These are phyloP conservation scores for Leuciscus idus DNA, from an alignment of 2,113 vertebrate species.

Conservation along the genomic window DNA sequence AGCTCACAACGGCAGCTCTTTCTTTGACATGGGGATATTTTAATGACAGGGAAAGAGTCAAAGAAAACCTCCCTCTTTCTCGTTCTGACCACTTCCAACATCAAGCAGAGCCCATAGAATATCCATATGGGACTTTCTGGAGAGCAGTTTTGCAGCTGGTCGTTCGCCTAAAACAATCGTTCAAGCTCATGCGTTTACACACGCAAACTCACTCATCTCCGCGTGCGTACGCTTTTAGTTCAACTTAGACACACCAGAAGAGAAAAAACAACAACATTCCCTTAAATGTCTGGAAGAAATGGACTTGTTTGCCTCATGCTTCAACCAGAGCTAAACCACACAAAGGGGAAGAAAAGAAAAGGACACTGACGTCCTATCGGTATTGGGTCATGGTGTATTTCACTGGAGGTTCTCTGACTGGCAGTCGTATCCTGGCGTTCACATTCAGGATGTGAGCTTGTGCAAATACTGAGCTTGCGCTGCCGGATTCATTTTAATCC, in stretches of 20 bases:
- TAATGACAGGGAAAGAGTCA: slow-evolving; percentile 78
- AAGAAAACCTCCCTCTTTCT: slow-evolving; percentile 65
- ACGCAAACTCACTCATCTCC: slow-evolving; percentile 28
- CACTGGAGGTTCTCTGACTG: neutral
- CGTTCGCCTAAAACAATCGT: slow-evolving; percentile 68
- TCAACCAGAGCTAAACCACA: slow-evolving; percentile 23
- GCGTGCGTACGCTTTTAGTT: slow-evolving; percentile 35
- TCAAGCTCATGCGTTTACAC: slow-evolving; percentile 32
- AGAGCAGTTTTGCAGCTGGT: slow-evolving; percentile 65
- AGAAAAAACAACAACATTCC: slow-evolving; percentile 2
- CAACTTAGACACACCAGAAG: slow-evolving; percentile 29
- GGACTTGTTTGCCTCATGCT: slow-evolving; percentile 14
- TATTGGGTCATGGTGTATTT: neutral
- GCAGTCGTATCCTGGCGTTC: neutral
- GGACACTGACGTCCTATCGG: neutral
- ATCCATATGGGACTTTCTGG: slow-evolving; percentile 72
- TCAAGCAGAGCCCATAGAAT: slow-evolving; percentile 62
- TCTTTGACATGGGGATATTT: slow-evolving; percentile 77
- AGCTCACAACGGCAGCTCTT: slow-evolving; percentile 63
- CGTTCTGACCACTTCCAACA: slow-evolving; percentile 69
- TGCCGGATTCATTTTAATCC: slow-evolving; percentile 3
- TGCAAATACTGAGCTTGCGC: neutral
- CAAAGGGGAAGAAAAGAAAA: slow-evolving; percentile 16
- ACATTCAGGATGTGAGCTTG: slow-evolving; percentile 4
- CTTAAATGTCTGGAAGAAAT: slow-evolving; percentile 21